Percentiles rank a stretch among this genome's conserved stretches.
phyloP scores from a whole-genome alignment of 2,888 invertebrate species.

The Apamea sordens region DNA sequence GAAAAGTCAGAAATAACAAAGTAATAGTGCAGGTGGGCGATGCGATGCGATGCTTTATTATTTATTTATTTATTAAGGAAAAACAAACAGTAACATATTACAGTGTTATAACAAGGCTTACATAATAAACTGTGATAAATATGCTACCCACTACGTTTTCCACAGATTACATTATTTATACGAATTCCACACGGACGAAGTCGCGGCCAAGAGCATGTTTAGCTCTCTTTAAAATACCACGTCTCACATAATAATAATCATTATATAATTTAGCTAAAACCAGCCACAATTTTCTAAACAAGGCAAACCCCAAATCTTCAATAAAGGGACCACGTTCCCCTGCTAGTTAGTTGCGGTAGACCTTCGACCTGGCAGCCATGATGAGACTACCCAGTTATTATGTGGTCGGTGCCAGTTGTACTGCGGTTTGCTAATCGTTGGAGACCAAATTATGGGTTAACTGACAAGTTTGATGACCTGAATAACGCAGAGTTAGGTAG shows the following conservation, averaged over 20 bases:
- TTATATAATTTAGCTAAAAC: not conserved
- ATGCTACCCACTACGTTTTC: too few relatives aligned
- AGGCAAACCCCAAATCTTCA: not conserved
- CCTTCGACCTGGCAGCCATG: slow-evolving; percentile 45
- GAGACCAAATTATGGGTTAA: slow-evolving; percentile 27
- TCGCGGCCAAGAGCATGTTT: too few relatives aligned
- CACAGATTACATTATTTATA: too few relatives aligned
- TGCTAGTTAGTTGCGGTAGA: slow-evolving; percentile 32
- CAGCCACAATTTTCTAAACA: slow-evolving; percentile 1
- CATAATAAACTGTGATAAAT: too few relatives aligned
- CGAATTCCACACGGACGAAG: too few relatives aligned
- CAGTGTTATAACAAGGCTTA: too few relatives aligned
- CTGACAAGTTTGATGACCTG: slow-evolving; percentile 27
- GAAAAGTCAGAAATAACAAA: too few relatives aligned
- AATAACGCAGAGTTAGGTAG: slow-evolving; percentile 3
- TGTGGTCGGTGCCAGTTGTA: slow-evolving; percentile 41
- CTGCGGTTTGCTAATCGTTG: slow-evolving; percentile 52
- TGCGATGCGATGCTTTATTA: too few relatives aligned
- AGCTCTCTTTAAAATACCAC: not conserved
- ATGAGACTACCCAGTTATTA: slow-evolving; percentile 40
- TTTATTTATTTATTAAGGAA: too few relatives aligned
- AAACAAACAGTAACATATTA: too few relatives aligned
- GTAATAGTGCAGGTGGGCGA: too few relatives aligned
- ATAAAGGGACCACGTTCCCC: not conserved
- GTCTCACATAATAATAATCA: not conserved